These are phyloP conservation scores for Atherix ibis DNA, from an alignment of 2,888 invertebrate genomes.

Conservation along the genomic window DNA sequence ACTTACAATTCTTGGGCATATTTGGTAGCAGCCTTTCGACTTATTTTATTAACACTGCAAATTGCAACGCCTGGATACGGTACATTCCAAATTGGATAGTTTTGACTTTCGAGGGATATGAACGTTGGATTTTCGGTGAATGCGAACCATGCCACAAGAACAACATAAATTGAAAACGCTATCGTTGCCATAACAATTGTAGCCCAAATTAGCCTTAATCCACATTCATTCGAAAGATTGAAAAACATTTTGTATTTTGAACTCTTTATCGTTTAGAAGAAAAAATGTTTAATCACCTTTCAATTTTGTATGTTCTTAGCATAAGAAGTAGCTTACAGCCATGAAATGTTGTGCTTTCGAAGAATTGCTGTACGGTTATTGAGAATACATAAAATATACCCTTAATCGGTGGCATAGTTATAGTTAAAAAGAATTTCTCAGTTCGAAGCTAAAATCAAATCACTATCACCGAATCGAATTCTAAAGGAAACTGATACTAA, in stretches of 20 bases:
- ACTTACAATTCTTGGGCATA: constrained; percentile 33
- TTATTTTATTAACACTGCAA: constrained; percentile 41
- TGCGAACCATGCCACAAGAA: constrained; percentile 15
- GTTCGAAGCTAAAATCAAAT: too few species aligned
- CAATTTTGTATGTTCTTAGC: neutral
- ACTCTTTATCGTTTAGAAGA: neutral
- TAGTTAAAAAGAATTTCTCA: too few species aligned
- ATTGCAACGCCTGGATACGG: constrained; percentile 41
- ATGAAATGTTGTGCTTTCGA: constrained; percentile 7
- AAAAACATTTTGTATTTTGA: neutral
- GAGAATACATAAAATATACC: too few species aligned
- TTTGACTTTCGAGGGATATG: constrained; percentile 34
- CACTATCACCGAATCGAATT: too few species aligned
- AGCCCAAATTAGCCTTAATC: constrained; percentile 20
- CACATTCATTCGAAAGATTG: neutral
- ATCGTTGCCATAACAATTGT: constrained; percentile 16
- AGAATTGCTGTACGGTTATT: constrained; percentile 8
- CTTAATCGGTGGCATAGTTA: too few species aligned
- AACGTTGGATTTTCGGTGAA: constrained; percentile 29
- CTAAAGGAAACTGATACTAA: too few species aligned
- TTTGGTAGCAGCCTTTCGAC: constrained; percentile 27
- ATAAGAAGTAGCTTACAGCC: constrained; percentile 8
- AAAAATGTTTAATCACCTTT: constrained; percentile 1
- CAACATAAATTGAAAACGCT: constrained; percentile 15
- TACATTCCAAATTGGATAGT: constrained; percentile 35